phyloP scores from a whole-genome alignment of 2,797 vertebrate genomes.

The Lagorchestes hirsutus region DNA sequence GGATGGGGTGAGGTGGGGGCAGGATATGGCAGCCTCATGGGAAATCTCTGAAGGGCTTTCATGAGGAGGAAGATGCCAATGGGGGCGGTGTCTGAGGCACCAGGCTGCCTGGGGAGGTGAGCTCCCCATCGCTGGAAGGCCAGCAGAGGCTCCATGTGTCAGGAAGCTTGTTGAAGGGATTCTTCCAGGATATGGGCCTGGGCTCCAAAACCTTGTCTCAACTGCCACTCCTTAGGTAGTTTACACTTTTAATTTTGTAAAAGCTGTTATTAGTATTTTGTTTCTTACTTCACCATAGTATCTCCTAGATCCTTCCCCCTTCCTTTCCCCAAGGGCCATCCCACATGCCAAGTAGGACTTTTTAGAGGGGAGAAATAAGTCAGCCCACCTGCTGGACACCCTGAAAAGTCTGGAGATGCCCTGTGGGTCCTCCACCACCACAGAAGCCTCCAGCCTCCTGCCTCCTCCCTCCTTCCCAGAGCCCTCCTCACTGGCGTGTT shows the following conservation, averaged over 20 bases:
- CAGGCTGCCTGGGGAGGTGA: neutral
- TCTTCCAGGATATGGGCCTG: neutral
- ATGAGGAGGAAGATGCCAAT: neutral
- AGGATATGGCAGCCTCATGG: no score
- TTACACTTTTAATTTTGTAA: neutral
- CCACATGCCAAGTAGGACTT: neutral
- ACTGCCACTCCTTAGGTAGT: neutral
- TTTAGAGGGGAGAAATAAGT: neutral
- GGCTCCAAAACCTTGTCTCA: neutral
- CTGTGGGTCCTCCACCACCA: neutral
- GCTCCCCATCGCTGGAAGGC: neutral
- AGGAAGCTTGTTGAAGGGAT: neutral
- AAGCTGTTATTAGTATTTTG: neutral
- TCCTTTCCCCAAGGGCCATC: neutral
- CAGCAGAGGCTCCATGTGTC: no score
- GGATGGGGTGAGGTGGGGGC: neutral
- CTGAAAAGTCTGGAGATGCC: neutral
- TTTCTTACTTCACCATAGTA: neutral
- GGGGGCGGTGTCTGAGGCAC: neutral
- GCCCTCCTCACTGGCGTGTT: no score
- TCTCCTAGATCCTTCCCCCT: neutral
- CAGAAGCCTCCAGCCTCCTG: no score
- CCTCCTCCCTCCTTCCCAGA: neutral
- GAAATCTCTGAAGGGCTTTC: neutral
- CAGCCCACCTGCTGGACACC: neutral